phyloP scores from a whole-genome alignment of 1,140 invertebrate genomes.

The Zeugodacus cucurbitae region DNA sequence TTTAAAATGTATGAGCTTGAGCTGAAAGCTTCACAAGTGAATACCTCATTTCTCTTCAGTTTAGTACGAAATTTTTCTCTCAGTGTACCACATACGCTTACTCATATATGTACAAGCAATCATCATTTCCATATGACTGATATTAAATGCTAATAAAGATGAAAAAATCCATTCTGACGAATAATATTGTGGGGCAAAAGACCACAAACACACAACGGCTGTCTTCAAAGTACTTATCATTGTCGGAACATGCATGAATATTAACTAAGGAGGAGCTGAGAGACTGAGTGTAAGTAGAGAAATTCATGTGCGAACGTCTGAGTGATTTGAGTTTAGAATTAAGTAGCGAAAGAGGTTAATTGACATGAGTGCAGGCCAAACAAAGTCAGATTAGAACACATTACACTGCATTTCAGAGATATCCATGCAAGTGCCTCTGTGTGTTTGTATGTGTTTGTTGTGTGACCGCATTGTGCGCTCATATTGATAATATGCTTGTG shows the following conservation, averaged over 20 bases:
- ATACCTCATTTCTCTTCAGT: neutral
- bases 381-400: conserved; percentile 15
- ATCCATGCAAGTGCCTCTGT: neutral
- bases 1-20: too few relatives aligned
- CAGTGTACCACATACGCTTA: neutral
- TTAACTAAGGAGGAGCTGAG: neutral
- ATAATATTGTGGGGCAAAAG: neutral
- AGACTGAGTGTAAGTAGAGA: neutral
- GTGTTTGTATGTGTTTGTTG: neutral
- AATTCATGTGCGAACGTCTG: neutral
- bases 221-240: conserved; percentile 15
- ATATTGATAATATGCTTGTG: neutral
- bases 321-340: conserved; percentile 17
- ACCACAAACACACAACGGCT: neutral
- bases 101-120: neutral
- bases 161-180: neutral
- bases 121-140: conserved; percentile 23
- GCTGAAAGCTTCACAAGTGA: too few relatives aligned
- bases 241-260: conserved; percentile 9
- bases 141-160: conserved; percentile 35
- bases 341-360: conserved; percentile 32
- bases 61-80: neutral
- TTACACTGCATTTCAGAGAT: neutral
- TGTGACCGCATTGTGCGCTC: neutral
- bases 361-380: conserved; percentile 19